phyloP scores from a whole-genome alignment of 2,888 invertebrate genomes.

The Ceraclea dissimilis region DNA sequence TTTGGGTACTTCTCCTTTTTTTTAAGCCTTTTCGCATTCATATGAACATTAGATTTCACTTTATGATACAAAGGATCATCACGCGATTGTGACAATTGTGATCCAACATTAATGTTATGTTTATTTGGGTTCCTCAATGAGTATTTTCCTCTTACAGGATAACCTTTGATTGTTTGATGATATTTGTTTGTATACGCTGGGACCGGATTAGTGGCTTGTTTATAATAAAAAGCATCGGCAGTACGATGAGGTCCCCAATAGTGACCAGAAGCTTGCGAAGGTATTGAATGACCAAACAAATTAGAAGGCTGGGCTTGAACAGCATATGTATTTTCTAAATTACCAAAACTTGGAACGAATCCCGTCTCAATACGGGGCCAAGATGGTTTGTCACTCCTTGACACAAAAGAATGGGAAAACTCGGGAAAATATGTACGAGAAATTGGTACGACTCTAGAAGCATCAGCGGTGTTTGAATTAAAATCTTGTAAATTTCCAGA shows the following conservation, averaged over 20 bases:
- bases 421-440: background rate
- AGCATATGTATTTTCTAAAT: background rate
- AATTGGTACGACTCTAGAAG: background rate
- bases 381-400: background rate
- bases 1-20: background rate
- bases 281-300: background rate
- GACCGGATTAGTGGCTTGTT: background rate
- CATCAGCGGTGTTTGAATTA: background rate
- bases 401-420: background rate
- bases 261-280: background rate
- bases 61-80: conserved; percentile 11
- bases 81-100: background rate
- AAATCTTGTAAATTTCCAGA: background rate
- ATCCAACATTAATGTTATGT: background rate
- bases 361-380: background rate
- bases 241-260: background rate
- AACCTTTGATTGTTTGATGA: background rate
- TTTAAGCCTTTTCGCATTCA: conserved; percentile 2
- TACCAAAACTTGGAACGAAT: background rate
- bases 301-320: too few relatives aligned
- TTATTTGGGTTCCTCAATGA: too few relatives aligned
- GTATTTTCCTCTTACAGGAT: background rate
- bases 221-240: background rate
- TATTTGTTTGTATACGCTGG: background rate
- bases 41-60: conserved; percentile 7